Evolutionary conservation across 37 sponge, comb jelly and placozoan species (phyloP).

Genomic region (Sycon ciliatum): DNA sequence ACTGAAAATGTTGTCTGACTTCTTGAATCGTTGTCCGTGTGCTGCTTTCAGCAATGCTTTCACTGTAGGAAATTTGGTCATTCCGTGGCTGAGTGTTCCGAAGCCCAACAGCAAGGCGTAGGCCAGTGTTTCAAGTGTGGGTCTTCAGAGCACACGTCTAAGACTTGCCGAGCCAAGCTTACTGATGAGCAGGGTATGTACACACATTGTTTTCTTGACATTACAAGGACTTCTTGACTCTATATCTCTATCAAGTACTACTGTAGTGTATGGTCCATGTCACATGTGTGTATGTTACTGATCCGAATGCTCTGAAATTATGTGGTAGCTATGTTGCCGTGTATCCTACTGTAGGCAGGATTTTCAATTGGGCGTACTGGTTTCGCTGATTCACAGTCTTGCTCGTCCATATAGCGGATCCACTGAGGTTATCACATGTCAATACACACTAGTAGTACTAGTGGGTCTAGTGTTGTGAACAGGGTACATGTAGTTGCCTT

Average conservation of each 20-base stretch:
- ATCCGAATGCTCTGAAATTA: background rate
- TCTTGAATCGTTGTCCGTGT: too few relatives aligned
- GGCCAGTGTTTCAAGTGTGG: slow-evolving; percentile 80
- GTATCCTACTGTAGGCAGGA: too few relatives aligned
- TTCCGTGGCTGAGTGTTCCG: slow-evolving; percentile 46
- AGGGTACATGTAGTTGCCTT: too few relatives aligned
- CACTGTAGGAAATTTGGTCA: slow-evolving; percentile 64
- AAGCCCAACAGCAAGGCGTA: slow-evolving; percentile 9
- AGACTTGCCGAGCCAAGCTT: slow-evolving; percentile 31
- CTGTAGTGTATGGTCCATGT: background rate
- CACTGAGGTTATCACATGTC: too few relatives aligned
- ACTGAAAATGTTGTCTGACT: too few relatives aligned
- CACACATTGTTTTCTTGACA: background rate
- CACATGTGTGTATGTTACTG: slow-evolving; percentile 1
- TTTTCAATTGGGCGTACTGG: too few relatives aligned
- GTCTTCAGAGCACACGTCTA: slow-evolving; percentile 51
- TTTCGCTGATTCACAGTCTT: too few relatives aligned
- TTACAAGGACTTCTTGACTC: background rate
- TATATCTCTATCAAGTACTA: background rate
- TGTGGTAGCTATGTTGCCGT: too few relatives aligned
- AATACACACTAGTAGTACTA: too few relatives aligned
- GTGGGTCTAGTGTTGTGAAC: too few relatives aligned
- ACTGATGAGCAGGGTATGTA: slow-evolving; percentile 16
- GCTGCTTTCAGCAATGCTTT: too few relatives aligned
- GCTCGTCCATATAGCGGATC: too few relatives aligned